These are phyloP conservation scores for Thymelicus lineola DNA, from an alignment of 2,888 invertebrate species.

Conservation along the genomic window DNA sequence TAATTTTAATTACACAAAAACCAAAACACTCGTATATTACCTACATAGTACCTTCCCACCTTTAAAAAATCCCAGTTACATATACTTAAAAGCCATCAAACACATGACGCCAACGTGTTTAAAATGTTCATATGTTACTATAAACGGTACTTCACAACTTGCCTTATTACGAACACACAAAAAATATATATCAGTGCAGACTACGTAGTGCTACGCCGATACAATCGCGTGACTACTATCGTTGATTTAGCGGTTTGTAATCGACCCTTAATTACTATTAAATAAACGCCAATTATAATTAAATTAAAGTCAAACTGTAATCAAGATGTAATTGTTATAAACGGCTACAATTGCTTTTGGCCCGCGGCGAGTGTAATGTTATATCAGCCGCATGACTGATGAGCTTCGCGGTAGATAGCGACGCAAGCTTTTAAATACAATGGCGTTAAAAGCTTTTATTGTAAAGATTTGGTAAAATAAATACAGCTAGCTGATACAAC, in stretches of 20 bases:
- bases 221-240: conserved; percentile 25
- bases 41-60: too few relatives aligned
- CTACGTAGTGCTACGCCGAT: not conserved
- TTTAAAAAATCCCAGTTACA: too few relatives aligned
- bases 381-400: conserved; percentile 49
- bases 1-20: too few relatives aligned
- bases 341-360: conserved; percentile 53
- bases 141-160: not conserved
- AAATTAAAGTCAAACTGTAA: conserved; percentile 68
- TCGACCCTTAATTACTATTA: conserved; percentile 32
- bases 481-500: too few relatives aligned
- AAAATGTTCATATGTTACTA: not conserved
- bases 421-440: not conserved
- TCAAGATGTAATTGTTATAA: conserved; percentile 62
- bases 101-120: too few relatives aligned
- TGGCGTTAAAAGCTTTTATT: not conserved
- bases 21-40: too few relatives aligned
- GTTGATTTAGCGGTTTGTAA: conserved; percentile 38
- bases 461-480: not conserved
- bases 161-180: too few relatives aligned
- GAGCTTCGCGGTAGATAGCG: conserved; percentile 9
- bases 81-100: too few relatives aligned
- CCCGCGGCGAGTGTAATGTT: conserved; percentile 64
- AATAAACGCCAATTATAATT: conserved; percentile 53
- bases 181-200: not conserved